Evolutionary conservation across 2,888 invertebrate species (phyloP).

Genomic region (Dasypolia templi): DNA sequence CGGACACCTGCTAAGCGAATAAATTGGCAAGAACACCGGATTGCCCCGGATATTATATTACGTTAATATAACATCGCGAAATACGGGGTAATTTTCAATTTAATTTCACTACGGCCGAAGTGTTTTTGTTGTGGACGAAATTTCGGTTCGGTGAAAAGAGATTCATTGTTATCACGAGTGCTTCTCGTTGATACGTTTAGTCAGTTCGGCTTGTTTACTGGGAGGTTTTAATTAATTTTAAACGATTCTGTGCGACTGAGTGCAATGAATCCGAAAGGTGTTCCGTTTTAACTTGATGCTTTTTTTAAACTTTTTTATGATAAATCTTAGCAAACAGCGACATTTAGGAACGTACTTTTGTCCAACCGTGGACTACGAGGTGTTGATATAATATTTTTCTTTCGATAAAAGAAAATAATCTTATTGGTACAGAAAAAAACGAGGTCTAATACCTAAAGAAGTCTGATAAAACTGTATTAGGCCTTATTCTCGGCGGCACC

Average conservation of each 20-base stretch:
- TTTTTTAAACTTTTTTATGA: background rate
- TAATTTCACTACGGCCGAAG: constrained; percentile 57
- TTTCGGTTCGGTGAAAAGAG: constrained; percentile 23
- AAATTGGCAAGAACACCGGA: constrained; percentile 74
- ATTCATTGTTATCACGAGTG: constrained; percentile 28
- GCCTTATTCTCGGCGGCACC: no score
- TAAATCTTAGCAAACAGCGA: background rate
- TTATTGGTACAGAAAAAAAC: background rate
- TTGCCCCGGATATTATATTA: constrained; percentile 64
- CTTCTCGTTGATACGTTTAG: constrained; percentile 32
- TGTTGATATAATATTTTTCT: background rate
- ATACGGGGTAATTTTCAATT: constrained; percentile 70
- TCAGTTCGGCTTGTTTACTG: constrained; percentile 22
- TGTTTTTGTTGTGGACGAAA: constrained; percentile 42
- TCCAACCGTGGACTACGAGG: no score
- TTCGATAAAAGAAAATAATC: background rate
- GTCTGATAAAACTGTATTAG: background rate
- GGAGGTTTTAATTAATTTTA: constrained; percentile 34
- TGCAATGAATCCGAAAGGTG: background rate
- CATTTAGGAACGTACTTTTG: background rate
- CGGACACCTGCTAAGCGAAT: constrained; percentile 80
- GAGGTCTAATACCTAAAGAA: background rate
- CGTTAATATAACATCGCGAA: constrained; percentile 69
- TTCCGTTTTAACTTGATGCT: background rate
- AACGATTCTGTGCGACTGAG: background rate